These are phyloP conservation scores for Cyanoderma ruficeps DNA, from an alignment of 2,113 vertebrate species.

Conservation along the genomic window DNA sequence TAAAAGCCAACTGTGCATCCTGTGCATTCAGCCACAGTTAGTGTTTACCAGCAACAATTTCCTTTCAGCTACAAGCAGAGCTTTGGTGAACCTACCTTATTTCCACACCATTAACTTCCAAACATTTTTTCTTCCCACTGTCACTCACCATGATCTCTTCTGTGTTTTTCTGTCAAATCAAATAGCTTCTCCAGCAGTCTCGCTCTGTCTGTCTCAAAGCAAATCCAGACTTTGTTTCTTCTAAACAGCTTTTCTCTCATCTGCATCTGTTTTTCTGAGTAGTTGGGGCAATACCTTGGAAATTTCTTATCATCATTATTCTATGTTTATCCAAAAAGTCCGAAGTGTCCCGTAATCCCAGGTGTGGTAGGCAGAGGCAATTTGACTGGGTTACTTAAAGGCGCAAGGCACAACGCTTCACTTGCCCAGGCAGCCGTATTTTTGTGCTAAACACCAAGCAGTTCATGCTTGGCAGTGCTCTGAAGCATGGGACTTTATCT, in stretches of 20 bases:
- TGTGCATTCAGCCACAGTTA: not conserved
- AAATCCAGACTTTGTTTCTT: not conserved
- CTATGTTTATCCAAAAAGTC: not conserved
- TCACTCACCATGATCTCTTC: slow-evolving; percentile 23
- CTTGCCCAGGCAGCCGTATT: not conserved
- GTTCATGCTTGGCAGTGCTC: not conserved
- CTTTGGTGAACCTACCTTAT: slow-evolving; percentile 28
- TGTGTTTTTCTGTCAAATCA: slow-evolving; percentile 40
- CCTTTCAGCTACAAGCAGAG: not conserved
- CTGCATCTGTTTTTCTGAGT: not conserved
- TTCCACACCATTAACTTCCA: slow-evolving; percentile 52
- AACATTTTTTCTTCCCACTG: slow-evolving; percentile 13
- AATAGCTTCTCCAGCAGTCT: not conserved
- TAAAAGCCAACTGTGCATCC: not conserved
- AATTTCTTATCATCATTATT: not conserved
- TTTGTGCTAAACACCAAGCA: not conserved
- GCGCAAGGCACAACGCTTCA: not conserved
- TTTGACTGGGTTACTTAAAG: not conserved
- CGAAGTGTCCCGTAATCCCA: not conserved
- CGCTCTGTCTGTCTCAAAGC: not conserved
- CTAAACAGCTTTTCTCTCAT: not conserved
- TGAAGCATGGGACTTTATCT: slow-evolving; percentile 15
- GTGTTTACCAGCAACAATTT: slow-evolving; percentile 33
- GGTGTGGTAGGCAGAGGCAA: not conserved
- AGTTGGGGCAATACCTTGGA: not conserved